A percentile compares a stretch with the other conserved stretches of the same genome.
These are phyloP conservation scores for Hydrocynus forskahlii DNA, from an alignment of 2,797 vertebrate species.

Conservation along the genomic window DNA sequence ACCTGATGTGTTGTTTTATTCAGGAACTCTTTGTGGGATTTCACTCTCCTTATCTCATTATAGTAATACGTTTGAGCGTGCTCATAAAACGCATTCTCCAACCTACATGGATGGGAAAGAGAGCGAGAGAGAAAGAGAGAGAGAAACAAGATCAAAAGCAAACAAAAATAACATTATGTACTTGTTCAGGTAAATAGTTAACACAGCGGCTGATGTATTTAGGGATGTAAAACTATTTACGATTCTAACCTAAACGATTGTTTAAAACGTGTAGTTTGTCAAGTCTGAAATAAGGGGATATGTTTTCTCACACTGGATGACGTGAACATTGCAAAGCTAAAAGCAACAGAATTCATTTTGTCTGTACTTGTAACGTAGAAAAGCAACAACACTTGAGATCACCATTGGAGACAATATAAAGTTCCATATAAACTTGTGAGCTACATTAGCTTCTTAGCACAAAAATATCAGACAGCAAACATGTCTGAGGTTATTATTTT, in stretches of 20 bases:
- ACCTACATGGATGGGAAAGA: constrained; percentile 70
- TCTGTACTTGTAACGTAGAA: too few relatives aligned
- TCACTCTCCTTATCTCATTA: constrained; percentile 94
- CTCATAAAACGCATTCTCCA: constrained; percentile 99
- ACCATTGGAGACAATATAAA: too few relatives aligned
- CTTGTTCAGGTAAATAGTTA: not conserved
- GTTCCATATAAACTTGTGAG: too few relatives aligned
- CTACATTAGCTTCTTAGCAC: too few relatives aligned
- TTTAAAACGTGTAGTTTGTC: not conserved
- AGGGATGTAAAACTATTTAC: too few relatives aligned
- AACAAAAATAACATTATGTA: not conserved
- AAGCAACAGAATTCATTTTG: too few relatives aligned
- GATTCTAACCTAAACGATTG: not conserved
- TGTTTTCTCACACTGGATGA: not conserved
- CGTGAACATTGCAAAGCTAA: too few relatives aligned
- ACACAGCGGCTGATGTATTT: not conserved
- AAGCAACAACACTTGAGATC: too few relatives aligned
- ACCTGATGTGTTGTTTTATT: constrained; percentile 99
- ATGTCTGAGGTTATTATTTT: too few relatives aligned
- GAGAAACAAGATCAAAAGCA: not conserved
- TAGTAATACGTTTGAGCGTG: constrained; percentile 98
- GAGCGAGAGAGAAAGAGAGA: not conserved
- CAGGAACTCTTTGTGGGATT: constrained; percentile 98
- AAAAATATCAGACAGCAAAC: too few relatives aligned
- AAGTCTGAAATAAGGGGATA: not conserved